Evolutionary conservation across 1,140 invertebrate species (phyloP).

Genomic region (Heterodera carotae): DNA sequence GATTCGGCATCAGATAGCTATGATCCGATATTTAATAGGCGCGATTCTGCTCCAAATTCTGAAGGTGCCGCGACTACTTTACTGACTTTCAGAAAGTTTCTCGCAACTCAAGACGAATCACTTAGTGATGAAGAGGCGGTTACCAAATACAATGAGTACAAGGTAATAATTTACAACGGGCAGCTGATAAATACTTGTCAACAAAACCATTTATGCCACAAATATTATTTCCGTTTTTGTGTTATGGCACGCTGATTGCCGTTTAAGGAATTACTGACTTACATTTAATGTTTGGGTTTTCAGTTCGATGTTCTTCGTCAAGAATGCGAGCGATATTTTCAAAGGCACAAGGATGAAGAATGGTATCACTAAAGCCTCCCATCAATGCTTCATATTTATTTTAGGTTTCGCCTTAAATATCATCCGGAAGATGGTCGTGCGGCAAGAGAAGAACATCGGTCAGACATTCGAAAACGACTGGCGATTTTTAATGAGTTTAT

Average conservation of each 20-base stretch:
- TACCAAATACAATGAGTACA: constrained; percentile 93
- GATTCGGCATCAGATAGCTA: constrained; percentile 54
- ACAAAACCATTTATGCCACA: constrained; percentile 73
- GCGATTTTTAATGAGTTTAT: constrained; percentile 86
- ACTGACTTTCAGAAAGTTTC: constrained; percentile 91
- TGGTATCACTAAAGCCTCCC: constrained; percentile 74
- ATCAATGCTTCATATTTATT: constrained; percentile 15
- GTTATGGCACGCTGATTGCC: too few species aligned
- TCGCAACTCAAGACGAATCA: constrained; percentile 91
- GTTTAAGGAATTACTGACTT: too few species aligned
- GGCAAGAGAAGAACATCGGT: constrained; percentile 81
- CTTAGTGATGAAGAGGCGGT: constrained; percentile 87
- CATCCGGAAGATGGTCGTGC: constrained; percentile 93
- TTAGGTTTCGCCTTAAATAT: constrained; percentile 98
- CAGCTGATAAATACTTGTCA: not conserved
- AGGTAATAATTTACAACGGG: not conserved
- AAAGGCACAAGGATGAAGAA: constrained; percentile 98
- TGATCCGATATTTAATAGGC: constrained; percentile 46
- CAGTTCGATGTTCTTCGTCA: constrained; percentile 85
- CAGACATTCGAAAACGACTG: constrained; percentile 82
- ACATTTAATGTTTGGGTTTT: not conserved
- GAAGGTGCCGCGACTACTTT: constrained; percentile 66
- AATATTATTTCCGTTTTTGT: too few species aligned
- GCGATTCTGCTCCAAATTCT: constrained; percentile 13
- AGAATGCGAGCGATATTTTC: constrained; percentile 97